Evolutionary conservation across 2,888 invertebrate genomes (phyloP).

Genomic region (Dermolepida albohirtum): DNA sequence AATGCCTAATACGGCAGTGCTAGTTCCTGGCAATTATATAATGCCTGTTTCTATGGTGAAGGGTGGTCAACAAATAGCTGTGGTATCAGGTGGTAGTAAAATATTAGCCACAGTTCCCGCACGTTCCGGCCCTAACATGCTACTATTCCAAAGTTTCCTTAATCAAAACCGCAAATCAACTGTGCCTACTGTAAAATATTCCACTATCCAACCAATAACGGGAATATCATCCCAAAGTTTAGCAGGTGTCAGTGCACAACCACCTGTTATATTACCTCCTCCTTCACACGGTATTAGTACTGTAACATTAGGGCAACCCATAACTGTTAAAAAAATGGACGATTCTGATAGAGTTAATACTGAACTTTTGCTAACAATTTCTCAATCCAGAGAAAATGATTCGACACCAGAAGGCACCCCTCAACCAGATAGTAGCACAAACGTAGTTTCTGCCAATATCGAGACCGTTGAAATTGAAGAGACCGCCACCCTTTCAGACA

Average conservation of each 20-base stretch:
- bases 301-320: conserved; percentile 61
- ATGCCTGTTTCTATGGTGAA: conserved; percentile 79
- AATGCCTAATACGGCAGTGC: conserved; percentile 74
- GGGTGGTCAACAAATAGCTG: conserved; percentile 78
- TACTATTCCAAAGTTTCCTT: conserved; percentile 75
- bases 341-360: conserved; percentile 58
- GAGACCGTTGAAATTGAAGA: conserved; percentile 58
- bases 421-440: conserved; percentile 59
- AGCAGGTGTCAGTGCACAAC: conserved; percentile 63
- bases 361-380: conserved; percentile 61
- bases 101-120: conserved; percentile 68
- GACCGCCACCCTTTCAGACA: conserved; percentile 54
- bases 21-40: conserved; percentile 80
- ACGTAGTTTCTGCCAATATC: conserved; percentile 52
- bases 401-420: conserved; percentile 48
- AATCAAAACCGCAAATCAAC: conserved; percentile 73
- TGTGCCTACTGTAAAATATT: conserved; percentile 70
- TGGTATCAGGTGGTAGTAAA: conserved; percentile 77
- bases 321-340: conserved; percentile 63
- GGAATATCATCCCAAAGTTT: conserved; percentile 64
- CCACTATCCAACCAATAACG: conserved; percentile 63
- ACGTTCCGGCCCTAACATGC: conserved; percentile 71
- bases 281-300: conserved; percentile 60
- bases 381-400: conserved; percentile 58
- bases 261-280: conserved; percentile 63